Evolutionary conservation across 2,113 vertebrate species (phyloP).

Genomic region (Arenaria interpres): DNA sequence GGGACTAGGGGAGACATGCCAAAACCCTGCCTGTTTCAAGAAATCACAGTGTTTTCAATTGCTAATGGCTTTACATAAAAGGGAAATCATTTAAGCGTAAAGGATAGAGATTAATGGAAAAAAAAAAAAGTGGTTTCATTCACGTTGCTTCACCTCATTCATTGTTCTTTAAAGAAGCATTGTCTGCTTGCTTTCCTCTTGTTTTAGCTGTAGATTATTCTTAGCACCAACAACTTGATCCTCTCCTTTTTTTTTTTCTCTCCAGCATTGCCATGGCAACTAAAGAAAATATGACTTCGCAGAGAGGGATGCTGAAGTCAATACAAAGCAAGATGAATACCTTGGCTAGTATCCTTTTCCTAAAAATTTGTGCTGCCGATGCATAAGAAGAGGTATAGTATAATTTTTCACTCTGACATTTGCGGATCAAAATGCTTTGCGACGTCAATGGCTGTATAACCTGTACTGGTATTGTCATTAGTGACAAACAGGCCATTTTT

Average conservation of each 20-base stretch:
- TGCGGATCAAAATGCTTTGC: neutral
- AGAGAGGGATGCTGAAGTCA: conserved; percentile 92
- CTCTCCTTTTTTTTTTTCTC: neutral
- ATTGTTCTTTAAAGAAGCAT: neutral
- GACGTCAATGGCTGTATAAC: neutral
- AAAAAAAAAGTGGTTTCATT: conserved; percentile 6
- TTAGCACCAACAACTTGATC: conserved; percentile 49
- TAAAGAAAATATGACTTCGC: conserved; percentile 99
- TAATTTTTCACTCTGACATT: neutral
- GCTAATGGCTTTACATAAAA: neutral
- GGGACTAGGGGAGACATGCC: neutral
- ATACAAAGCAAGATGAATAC: conserved; percentile 98
- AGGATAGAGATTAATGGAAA: neutral
- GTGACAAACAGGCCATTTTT: neutral
- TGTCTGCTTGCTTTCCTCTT: conserved; percentile 31
- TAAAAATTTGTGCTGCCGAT: neutral
- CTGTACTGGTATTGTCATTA: neutral
- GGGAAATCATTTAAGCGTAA: neutral
- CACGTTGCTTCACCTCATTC: conserved; percentile 20
- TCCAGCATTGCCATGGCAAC: conserved; percentile 98
- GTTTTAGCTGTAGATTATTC: conserved; percentile 39
- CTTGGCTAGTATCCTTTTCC: conserved; percentile 98
- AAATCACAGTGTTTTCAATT: neutral
- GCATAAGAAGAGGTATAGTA: neutral
- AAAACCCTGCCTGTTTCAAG: neutral